A percentile compares a stretch with the other conserved stretches of the same genome.
Conservation (phyloP, 2,888 invertebrate species). For the Tubulanus polymorphus region DNA sequence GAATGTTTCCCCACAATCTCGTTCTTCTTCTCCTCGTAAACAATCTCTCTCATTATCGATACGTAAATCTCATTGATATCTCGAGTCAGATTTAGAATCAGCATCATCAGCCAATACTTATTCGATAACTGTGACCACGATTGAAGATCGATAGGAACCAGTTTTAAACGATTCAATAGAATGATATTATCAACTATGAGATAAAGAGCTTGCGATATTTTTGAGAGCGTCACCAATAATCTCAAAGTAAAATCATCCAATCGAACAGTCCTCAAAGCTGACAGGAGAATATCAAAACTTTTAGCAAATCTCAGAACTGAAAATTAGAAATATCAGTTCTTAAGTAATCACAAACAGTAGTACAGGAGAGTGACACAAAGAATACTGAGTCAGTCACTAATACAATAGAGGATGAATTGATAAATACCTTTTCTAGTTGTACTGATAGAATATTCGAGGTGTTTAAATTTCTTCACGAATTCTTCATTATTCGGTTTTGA, state of each 20-base stretch:
- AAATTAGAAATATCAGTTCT: too few relatives aligned
- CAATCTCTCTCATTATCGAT: conserved; percentile 26
- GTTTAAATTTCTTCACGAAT: conserved; percentile 71
- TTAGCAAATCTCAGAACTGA: conserved; percentile 81
- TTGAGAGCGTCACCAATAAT: conserved; percentile 71
- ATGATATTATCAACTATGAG: conserved; percentile 81
- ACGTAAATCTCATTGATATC: conserved; percentile 70
- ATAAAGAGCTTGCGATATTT: conserved; percentile 73
- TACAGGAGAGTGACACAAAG: too few relatives aligned
- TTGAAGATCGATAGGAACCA: conserved; percentile 62
- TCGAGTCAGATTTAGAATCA: conserved; percentile 73
- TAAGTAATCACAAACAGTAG: too few relatives aligned
- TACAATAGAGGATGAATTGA: too few relatives aligned
- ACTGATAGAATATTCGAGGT: conserved; percentile 76
- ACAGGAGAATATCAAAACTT: conserved; percentile 75
- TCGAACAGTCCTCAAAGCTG: conserved; percentile 67
- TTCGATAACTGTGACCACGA: conserved; percentile 65
- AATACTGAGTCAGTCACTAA: too few relatives aligned
- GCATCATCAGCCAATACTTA: conserved; percentile 78
- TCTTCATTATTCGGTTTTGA: conserved; percentile 62
- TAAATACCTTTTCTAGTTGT: conserved; percentile 77
- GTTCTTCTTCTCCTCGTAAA: conserved; percentile 14
- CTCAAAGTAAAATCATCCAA: conserved; percentile 70
- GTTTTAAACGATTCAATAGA: conserved; percentile 65
- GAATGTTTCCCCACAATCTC: conserved; percentile 21